phyloP scores from a whole-genome alignment of 2,888 invertebrate species.

The Mechanitis mazaeus region DNA sequence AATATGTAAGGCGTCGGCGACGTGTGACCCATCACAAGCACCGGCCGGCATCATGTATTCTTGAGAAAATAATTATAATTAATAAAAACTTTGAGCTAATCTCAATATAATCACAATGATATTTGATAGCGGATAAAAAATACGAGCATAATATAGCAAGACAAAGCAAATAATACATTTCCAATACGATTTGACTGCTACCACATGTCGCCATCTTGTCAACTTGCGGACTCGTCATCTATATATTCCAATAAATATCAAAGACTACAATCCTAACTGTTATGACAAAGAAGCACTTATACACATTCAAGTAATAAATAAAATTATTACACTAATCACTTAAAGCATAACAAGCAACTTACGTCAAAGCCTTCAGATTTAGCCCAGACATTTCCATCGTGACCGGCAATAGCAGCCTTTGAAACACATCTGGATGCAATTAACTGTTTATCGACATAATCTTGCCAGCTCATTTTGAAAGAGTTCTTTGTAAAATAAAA shows the following conservation, averaged over 20 bases:
- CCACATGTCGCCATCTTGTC: slow-evolving; percentile 77
- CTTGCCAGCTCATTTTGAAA: slow-evolving; percentile 96
- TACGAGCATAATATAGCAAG: slow-evolving; percentile 1
- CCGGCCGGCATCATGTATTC: slow-evolving; percentile 36
- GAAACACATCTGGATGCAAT: slow-evolving; percentile 95
- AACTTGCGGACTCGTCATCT: slow-evolving; percentile 69
- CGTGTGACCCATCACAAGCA: slow-evolving; percentile 32
- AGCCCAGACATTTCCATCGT: slow-evolving; percentile 96
- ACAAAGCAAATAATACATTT: slow-evolving; percentile 28
- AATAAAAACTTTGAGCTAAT: neutral
- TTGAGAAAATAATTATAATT: neutral
- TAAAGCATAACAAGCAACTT: slow-evolving; percentile 72
- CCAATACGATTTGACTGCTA: slow-evolving; percentile 51
- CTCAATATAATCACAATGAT: neutral
- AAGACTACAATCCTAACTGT: slow-evolving; percentile 2
- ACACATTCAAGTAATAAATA: slow-evolving; percentile 35
- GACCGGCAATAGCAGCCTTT: slow-evolving; percentile 96
- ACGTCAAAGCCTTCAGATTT: slow-evolving; percentile 95
- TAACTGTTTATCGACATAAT: slow-evolving; percentile 98
- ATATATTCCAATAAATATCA: slow-evolving; percentile 32
- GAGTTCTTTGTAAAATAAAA: slow-evolving; percentile 73
- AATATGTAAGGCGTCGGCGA: slow-evolving; percentile 22
- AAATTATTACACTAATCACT: slow-evolving; percentile 47
- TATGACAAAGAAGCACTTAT: slow-evolving; percentile 32
- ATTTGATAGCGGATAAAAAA: neutral